Evolutionary conservation across 1,140 invertebrate species (phyloP).

Genomic region (Helicoverpa armigera): DNA sequence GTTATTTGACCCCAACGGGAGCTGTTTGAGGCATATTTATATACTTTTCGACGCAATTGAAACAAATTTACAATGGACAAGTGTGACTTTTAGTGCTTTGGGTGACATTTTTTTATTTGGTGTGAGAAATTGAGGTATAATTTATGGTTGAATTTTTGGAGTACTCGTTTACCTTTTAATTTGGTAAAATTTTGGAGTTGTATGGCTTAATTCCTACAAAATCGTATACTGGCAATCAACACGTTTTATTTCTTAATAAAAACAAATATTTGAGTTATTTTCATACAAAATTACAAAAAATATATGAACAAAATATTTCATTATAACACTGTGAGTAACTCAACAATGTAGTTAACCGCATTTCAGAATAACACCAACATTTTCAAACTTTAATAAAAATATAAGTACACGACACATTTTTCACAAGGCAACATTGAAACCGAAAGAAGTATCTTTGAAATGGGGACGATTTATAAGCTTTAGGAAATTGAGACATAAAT

Average conservation of each 20-base stretch:
- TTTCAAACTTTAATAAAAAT: not conserved
- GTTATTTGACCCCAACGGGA: constrained; percentile 34
- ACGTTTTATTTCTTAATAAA: too few species aligned
- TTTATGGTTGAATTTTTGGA: not conserved
- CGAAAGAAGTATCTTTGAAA: constrained; percentile 47
- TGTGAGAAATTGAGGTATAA: not conserved
- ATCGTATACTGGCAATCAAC: too few species aligned
- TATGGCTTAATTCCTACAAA: too few species aligned
- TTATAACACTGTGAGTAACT: not conserved
- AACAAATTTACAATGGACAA: constrained; percentile 41
- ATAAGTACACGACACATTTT: constrained; percentile 2
- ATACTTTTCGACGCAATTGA: constrained; percentile 42
- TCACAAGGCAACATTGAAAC: constrained; percentile 27
- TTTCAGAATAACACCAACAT: not conserved
- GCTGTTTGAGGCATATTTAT: constrained; percentile 50
- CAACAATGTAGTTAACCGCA: not conserved
- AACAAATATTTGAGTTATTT: too few species aligned
- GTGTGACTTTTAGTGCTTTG: constrained; percentile 1
- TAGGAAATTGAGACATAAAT: constrained; percentile 56
- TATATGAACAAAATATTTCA: not conserved
- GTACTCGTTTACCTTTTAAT: not conserved
- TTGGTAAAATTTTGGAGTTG: not conserved
- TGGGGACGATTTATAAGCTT: constrained; percentile 53
- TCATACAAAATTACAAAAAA: too few species aligned
- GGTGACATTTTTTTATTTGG: not conserved